A percentile compares a stretch with the other conserved stretches of the same genome.
phyloP scores from a whole-genome alignment of 1,140 invertebrate genomes.

The Anoplolepis gracilipes region DNA sequence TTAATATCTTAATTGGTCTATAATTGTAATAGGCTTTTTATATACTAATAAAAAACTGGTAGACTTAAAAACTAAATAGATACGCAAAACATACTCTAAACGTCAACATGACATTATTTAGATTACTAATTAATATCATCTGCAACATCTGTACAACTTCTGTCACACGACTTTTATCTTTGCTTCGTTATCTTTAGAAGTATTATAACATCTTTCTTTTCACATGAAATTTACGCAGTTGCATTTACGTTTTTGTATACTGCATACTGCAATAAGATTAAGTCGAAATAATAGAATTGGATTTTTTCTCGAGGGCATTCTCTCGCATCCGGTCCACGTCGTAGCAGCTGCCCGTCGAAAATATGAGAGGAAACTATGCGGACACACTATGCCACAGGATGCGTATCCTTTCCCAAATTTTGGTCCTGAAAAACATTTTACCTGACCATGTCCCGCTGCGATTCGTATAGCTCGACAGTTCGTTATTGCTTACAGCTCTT shows the following conservation, averaged over 20 bases:
- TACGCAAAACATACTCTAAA: background rate
- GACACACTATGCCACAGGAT: conserved; percentile 49
- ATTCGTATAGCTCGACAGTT: background rate
- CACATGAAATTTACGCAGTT: background rate
- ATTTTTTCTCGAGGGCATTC: conserved; percentile 55
- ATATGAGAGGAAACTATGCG: conserved; percentile 14
- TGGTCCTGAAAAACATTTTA: conserved; percentile 11
- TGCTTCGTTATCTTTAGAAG: background rate
- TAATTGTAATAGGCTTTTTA: too few species aligned
- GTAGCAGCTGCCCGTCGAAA: conserved; percentile 51
- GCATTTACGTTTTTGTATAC: conserved; percentile 24
- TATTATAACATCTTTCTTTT: background rate
- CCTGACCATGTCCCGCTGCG: conserved; percentile 2
- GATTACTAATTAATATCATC: background rate
- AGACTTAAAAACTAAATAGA: background rate
- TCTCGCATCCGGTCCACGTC: conserved; percentile 53
- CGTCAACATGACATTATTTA: background rate
- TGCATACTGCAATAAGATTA: conserved; percentile 47
- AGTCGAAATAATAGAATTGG: conserved; percentile 18
- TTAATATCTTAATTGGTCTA: too few species aligned
- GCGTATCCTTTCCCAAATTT: conserved; percentile 60
- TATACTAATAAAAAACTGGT: background rate
- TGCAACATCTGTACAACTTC: background rate
- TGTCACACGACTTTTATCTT: background rate
- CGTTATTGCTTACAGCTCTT: conserved; percentile 22